phyloP scores from a whole-genome alignment of 2,888 invertebrate species.

The Linnaemya vulpina region DNA sequence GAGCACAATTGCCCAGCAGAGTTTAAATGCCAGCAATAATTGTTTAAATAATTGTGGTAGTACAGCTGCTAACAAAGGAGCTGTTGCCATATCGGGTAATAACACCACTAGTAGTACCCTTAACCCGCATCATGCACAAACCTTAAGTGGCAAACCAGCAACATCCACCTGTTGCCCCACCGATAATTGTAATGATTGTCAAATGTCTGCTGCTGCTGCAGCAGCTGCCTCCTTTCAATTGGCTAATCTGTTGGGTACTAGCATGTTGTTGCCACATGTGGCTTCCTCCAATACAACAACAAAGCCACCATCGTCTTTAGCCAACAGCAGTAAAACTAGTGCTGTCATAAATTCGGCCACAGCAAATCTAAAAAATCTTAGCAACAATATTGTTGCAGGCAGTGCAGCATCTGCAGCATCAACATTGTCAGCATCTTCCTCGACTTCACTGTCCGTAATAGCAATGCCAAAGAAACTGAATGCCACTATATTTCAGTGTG shows the following conservation, averaged over 20 bases:
- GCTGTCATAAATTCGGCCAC: slow-evolving; percentile 20
- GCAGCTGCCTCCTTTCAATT: slow-evolving; percentile 81
- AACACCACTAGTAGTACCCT: slow-evolving; percentile 7
- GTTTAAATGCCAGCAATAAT: slow-evolving; percentile 46
- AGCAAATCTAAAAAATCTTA: slow-evolving; percentile 35
- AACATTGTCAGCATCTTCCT: slow-evolving; percentile 57
- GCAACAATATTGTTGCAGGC: slow-evolving; percentile 49
- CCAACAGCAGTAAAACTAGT: slow-evolving; percentile 12
- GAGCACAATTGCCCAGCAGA: slow-evolving; percentile 2
- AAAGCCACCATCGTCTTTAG: slow-evolving; percentile 23
- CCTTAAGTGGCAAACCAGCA: slow-evolving; percentile 8
- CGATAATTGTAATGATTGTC: slow-evolving; percentile 79
- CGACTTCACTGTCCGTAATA: slow-evolving; percentile 62
- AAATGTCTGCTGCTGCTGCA: slow-evolving; percentile 77
- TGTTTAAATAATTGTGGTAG: slow-evolving; percentile 49
- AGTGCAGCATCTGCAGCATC: background rate
- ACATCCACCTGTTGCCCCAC: slow-evolving; percentile 48
- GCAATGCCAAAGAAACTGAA: slow-evolving; percentile 76
- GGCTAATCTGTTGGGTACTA: slow-evolving; percentile 80
- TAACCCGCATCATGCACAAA: slow-evolving; percentile 22
- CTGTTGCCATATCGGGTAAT: background rate
- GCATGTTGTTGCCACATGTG: slow-evolving; percentile 78
- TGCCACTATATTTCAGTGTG: slow-evolving; percentile 81
- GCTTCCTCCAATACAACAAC: slow-evolving; percentile 19
- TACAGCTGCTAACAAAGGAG: background rate